Conservation (phyloP, 2,797 vertebrate genomes). For the Numenius phaeopus region DNA sequence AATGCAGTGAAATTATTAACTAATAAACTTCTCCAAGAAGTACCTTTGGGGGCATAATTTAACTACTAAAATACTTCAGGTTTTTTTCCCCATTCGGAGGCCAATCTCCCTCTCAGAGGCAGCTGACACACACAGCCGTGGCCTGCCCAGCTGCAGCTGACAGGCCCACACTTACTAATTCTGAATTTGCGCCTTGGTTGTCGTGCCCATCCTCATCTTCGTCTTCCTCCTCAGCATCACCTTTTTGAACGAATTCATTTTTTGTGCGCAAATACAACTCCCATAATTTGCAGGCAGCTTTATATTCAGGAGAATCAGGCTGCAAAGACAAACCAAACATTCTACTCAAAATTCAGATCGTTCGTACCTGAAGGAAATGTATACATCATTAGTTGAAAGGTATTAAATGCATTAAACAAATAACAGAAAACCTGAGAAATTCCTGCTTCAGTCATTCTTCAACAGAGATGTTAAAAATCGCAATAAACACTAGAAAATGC, state of each 20-base stretch:
- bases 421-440: background rate
- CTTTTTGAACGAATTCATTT: conserved; percentile 97
- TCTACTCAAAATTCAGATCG: background rate
- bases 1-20: background rate
- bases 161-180: conserved; percentile 83
- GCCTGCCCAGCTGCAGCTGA: background rate
- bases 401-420: background rate
- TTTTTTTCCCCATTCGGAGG: background rate
- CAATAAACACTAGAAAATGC: background rate
- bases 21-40: background rate
- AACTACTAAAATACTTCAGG: background rate
- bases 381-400: background rate
- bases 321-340: conserved; percentile 64
- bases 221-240: conserved; percentile 94
- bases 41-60: background rate
- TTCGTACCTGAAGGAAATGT: background rate
- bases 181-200: conserved; percentile 86
- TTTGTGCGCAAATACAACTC: conserved; percentile 96
- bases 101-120: background rate
- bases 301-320: conserved; percentile 94
- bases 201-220: conserved; percentile 92
- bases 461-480: background rate
- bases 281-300: conserved; percentile 98
- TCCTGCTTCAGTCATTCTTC: background rate
- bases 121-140: background rate